Evolutionary conservation across 2,888 invertebrate genomes (phyloP), one percentile per base, ranked within the genome.

Genomic region (Apamea sordens): DNA sequence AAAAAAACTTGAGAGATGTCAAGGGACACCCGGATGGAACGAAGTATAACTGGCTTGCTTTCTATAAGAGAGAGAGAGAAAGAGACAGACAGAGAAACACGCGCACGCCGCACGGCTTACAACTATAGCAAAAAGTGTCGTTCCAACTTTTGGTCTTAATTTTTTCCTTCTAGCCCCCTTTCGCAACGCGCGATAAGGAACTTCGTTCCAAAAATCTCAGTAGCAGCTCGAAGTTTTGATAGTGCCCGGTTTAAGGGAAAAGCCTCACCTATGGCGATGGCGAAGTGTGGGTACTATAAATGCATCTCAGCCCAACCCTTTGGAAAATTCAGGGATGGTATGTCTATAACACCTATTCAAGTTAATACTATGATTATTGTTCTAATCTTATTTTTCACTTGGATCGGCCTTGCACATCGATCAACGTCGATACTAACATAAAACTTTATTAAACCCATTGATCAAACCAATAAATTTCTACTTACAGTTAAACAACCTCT

Each of bases 401-500:
- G 18, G 32, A 64, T 13, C 11, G 41, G 18, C 28, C 18, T 41
- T 36, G 18, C 15, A 44, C 36, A 36, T 41, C 63, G 15, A 36
- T 10, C 32, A 59, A 28, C 28, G 36, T 47, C 15, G 21, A 24
- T 67, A 41, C 6, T 13, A 44, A 44, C 21, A 61, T 67, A n/a
- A 59, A 67, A n/a, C n/a, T 56, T 68, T n/a, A 44, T 18, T 21
- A 65, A 28, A 67, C 5, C 28, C 6, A 53, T 36, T 8, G 1
- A 68, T 50, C 21, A 21, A 8, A 18, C 18, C 10, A 69, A 47
- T 50, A 36, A 11, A 56, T 24, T 13, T 18, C 15, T 65, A 83
- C 83, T 85, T 61, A 83, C 83, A 76, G 44, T 83, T 80, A 24
- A 73, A 83, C n/a, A 80, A 73, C 50, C 75, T 85, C 32, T 59